These are phyloP conservation scores for Melieria picta DNA, from an alignment of 2,888 invertebrate species.

Conservation along the genomic window DNA sequence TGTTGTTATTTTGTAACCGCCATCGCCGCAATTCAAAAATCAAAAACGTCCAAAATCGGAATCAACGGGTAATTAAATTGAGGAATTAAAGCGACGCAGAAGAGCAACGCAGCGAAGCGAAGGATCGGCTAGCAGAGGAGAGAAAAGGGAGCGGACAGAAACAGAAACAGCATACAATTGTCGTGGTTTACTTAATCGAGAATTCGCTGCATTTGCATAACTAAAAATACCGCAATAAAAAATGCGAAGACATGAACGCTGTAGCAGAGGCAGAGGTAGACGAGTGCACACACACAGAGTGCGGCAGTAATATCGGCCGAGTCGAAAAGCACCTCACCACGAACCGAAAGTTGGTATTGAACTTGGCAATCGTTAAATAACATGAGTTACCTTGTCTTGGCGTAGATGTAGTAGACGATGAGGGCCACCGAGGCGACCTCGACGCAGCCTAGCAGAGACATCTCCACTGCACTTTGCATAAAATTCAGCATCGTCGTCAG, in stretches of 20 bases:
- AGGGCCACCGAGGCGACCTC: slow-evolving; percentile 62
- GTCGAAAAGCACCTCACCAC: background rate
- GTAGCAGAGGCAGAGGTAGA: background rate
- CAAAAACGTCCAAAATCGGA: no score
- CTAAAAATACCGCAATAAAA: background rate
- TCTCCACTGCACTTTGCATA: slow-evolving; percentile 53
- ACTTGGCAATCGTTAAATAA: slow-evolving; percentile 25
- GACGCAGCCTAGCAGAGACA: slow-evolving; percentile 60
- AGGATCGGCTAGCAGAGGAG: no score
- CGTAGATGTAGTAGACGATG: slow-evolving; percentile 62
- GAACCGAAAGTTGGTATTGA: slow-evolving; percentile 20
- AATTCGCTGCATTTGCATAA: slow-evolving; percentile 6
- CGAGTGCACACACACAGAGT: background rate
- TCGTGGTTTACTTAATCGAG: background rate
- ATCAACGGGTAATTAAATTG: no score
- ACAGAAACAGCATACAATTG: no score
- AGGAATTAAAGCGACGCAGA: no score
- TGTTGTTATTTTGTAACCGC: no score
- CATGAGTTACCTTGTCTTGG: slow-evolving; percentile 61
- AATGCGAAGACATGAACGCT: no score
- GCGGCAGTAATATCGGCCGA: no score
- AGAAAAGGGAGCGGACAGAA: no score
- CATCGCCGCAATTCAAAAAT: no score
- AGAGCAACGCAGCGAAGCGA: no score
- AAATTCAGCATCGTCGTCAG: slow-evolving; percentile 54